Base-by-base conservation (phyloP, 2,888 invertebrate species). In the Drosophila birchii region DNA sequence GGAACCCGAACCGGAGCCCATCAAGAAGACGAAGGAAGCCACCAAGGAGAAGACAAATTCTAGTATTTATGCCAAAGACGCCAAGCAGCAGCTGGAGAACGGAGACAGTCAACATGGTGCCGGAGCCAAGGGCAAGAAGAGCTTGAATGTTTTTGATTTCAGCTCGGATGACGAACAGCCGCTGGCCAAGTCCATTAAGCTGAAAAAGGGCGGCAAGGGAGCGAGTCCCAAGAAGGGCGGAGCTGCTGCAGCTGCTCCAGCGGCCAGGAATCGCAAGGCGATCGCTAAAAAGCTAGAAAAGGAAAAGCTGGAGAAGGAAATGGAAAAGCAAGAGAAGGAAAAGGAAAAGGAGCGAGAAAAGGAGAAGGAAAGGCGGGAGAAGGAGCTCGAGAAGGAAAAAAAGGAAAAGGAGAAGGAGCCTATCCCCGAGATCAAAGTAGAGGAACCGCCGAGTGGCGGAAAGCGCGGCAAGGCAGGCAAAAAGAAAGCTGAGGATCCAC, bases 81-180 rank as follows among this genome's bases (percentile, higher is more conserved):
- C 67, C 57, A 79, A 82, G 54, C 78, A 81, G 71, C 85, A 79
- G 64, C 56, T 86, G 43, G 86, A 89, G 49, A 90, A 86, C 38
- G 88, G 88, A 16, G 75, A 75, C 29, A 70, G 68, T 38, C 41
- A 44, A 18, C 76, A 64, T 12, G 68, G 66, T 1, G 59, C 75
- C 1, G 73, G 54, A 11, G 47, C 75, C 12, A 88, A 90, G 23
- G 66, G 73, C 34, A 84, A 80, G 59, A 77, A 82, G 29, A 82
- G 81, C 16, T 75, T 90, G 11, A 90, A 92, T 72, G 88, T 92
- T 23, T 92, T 92, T 61, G 92, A 92, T 54, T 94, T 94, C 80
- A 94, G 94, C 9, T 94, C 94, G 2, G 94, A 94, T 60, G 94
- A 94, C 79, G 94, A 94, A 77, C 93, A 94, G 79, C 94, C 94